Evolutionary conservation across 2,888 invertebrate species (phyloP).

Genomic region (Acleris cristana): DNA sequence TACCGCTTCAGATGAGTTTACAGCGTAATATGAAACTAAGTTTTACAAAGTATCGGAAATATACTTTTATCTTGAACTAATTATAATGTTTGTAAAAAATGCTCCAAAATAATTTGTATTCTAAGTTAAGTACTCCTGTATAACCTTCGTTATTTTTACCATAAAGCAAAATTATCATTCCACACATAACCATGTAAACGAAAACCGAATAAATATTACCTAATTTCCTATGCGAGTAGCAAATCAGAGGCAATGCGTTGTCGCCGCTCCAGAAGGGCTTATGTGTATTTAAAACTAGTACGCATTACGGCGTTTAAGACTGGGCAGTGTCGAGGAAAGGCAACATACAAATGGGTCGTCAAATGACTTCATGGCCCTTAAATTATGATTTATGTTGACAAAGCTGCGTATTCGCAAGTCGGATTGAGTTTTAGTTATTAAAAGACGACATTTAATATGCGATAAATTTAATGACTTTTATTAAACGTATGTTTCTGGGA

Average conservation of each 20-base stretch:
- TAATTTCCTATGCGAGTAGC: slow-evolving; percentile 26
- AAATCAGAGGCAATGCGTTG: slow-evolving; percentile 2
- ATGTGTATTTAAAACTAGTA: neutral
- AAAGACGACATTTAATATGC: too few species aligned
- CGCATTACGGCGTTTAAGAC: neutral
- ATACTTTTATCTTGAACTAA: too few species aligned
- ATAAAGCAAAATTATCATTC: slow-evolving; percentile 18
- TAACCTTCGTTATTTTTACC: slow-evolving; percentile 20
- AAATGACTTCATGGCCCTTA: slow-evolving; percentile 25
- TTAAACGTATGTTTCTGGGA: neutral
- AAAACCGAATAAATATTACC: slow-evolving; percentile 29
- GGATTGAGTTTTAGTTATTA: slow-evolving; percentile 11
- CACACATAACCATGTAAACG: slow-evolving; percentile 22
- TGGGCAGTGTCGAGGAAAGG: neutral
- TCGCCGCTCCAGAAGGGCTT: neutral
- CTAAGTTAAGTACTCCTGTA: neutral
- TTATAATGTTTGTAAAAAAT: too few species aligned
- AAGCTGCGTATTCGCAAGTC: slow-evolving; percentile 13
- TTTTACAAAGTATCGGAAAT: too few species aligned
- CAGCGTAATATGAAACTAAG: too few species aligned
- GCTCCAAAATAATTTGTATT: too few species aligned
- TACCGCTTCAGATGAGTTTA: too few species aligned
- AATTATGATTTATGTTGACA: slow-evolving; percentile 21
- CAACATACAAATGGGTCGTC: slow-evolving; percentile 16
- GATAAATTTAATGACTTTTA: too few species aligned